phyloP scores from a whole-genome alignment of 2,888 invertebrate species.

The Zele albiditarsus region DNA sequence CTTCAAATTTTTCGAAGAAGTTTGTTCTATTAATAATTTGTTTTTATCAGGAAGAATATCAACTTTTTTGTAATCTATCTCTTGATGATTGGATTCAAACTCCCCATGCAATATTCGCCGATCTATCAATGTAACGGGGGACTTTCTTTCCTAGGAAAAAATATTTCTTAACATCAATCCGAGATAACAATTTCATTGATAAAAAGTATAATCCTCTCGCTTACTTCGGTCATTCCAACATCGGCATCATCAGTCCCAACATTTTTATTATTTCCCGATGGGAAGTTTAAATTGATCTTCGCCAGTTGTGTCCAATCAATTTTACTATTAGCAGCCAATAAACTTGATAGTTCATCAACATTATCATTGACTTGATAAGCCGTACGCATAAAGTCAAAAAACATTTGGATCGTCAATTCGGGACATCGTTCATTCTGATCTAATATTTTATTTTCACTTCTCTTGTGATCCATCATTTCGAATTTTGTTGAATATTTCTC shows the following conservation, averaged over 20 bases:
- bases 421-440: slow-evolving; percentile 64
- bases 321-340: slow-evolving; percentile 68
- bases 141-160: neutral
- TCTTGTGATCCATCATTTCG: slow-evolving; percentile 35
- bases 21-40: slow-evolving; percentile 35
- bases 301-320: slow-evolving; percentile 74
- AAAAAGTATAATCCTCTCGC: neutral
- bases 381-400: slow-evolving; percentile 82
- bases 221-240: slow-evolving; percentile 4
- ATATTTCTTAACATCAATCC: neutral
- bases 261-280: slow-evolving; percentile 59
- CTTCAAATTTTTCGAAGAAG: slow-evolving; percentile 43
- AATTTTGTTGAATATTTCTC: neutral
- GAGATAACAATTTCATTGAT: neutral
- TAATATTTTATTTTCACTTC: slow-evolving; percentile 38
- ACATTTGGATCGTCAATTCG: slow-evolving; percentile 81
- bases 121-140: neutral
- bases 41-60: slow-evolving; percentile 13
- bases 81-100: neutral
- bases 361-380: slow-evolving; percentile 80
- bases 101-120: neutral
- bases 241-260: slow-evolving; percentile 50
- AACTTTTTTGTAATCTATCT: slow-evolving; percentile 31
- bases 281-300: slow-evolving; percentile 69
- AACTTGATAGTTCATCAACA: slow-evolving; percentile 71